Evolutionary conservation across 2,113 vertebrate species (phyloP).

Genomic region (Piaya cayana): DNA sequence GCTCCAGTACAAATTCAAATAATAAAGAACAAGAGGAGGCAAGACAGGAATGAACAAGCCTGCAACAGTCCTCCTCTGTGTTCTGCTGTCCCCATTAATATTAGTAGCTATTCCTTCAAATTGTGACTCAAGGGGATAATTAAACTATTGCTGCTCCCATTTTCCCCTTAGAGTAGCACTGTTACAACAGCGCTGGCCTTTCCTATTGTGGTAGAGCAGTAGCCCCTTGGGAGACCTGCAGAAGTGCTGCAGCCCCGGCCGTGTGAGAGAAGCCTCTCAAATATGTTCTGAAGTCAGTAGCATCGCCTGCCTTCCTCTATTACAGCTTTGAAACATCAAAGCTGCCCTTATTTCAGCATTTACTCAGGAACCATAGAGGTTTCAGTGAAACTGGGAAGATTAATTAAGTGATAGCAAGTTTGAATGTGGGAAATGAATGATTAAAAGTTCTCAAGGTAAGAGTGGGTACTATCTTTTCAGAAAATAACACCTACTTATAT

Average conservation of each 20-base stretch:
- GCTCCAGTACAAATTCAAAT: not conserved
- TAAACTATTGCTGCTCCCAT: not conserved
- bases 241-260: not conserved
- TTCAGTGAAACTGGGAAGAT: slow-evolving; percentile 16
- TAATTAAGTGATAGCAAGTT: slow-evolving; percentile 49
- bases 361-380: not conserved
- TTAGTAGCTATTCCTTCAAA: not conserved
- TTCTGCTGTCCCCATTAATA: not conserved
- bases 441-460: slow-evolving; percentile 54
- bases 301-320: not conserved
- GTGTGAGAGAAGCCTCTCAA: not conserved
- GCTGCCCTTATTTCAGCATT: slow-evolving; percentile 23
- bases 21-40: not conserved
- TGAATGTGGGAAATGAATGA: slow-evolving; percentile 27
- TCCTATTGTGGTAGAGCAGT: not conserved
- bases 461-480: slow-evolving; percentile 1
- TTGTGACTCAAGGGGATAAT: slow-evolving; percentile 24
- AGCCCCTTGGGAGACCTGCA: not conserved
- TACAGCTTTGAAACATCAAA: slow-evolving; percentile 4
- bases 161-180: not conserved
- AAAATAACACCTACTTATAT: slow-evolving; percentile 31
- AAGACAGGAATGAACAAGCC: not conserved
- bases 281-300: not conserved
- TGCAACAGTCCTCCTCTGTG: not conserved
- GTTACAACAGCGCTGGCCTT: not conserved